Conservation (phyloP, 2,797 vertebrate genomes). For the Syngnathus rostellatus region DNA sequence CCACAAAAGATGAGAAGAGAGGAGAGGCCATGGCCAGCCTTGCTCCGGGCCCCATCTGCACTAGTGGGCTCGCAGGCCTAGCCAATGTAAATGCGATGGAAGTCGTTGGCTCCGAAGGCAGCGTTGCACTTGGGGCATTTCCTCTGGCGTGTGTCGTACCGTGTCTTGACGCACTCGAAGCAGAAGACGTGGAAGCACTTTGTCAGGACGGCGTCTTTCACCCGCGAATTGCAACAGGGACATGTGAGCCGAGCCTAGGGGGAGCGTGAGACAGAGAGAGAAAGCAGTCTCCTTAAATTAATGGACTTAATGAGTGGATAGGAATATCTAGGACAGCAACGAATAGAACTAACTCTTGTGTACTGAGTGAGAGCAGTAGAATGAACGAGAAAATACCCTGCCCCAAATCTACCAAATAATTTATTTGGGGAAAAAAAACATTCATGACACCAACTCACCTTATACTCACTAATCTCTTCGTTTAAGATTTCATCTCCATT, state of each 20-base stretch:
- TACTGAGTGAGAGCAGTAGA: neutral
- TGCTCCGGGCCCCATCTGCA: constrained; percentile 19
- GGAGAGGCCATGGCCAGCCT: constrained; percentile 10
- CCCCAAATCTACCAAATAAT: too few species aligned
- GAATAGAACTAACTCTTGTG: neutral
- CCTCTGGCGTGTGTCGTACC: constrained; percentile 93
- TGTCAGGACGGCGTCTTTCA: constrained; percentile 93
- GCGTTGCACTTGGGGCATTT: constrained; percentile 97
- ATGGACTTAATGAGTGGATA: constrained; percentile 12
- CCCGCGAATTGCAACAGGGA: constrained; percentile 94
- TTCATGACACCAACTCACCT: constrained; percentile 58
- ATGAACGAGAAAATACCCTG: neutral
- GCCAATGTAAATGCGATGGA: constrained; percentile 95
- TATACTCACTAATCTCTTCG: constrained; percentile 96
- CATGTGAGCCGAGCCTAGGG: constrained; percentile 87
- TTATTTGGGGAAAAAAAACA: neutral
- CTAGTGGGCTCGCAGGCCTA: constrained; percentile 41
- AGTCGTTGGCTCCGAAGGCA: constrained; percentile 95
- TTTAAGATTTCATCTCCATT: constrained; percentile 95
- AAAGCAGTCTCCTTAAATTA: constrained; percentile 17
- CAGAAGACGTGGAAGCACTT: constrained; percentile 99
- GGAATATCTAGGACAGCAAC: constrained; percentile 26
- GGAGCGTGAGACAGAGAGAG: neutral
- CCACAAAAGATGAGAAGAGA: constrained; percentile 3
- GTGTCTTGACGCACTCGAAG: constrained; percentile 95